These are phyloP conservation scores for Eira barbara DNA, from an alignment of 2,113 vertebrate genomes.

Conservation along the genomic window DNA sequence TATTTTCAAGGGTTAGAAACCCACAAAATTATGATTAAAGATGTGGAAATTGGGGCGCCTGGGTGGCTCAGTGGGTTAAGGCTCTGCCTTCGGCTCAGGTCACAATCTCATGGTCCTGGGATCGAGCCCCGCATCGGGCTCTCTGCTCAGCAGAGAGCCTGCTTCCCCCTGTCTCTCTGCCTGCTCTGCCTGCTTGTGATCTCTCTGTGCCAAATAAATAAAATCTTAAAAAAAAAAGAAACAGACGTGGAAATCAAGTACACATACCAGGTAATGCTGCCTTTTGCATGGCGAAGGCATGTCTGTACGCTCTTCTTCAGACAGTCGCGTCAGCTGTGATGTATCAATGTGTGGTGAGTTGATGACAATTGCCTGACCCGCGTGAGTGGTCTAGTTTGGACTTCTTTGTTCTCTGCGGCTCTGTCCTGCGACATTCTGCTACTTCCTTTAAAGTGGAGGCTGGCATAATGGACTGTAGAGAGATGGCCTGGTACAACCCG, in stretches of 20 bases:
- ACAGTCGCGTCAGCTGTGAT: neutral
- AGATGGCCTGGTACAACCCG: neutral
- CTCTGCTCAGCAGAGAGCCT: no score
- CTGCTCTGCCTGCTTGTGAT: no score
- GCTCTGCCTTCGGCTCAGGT: no score
- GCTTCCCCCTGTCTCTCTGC: no score
- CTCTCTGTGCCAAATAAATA: no score
- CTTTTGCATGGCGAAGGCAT: neutral
- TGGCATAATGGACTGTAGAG: neutral
- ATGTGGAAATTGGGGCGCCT: neutral
- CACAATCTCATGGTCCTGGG: no score
- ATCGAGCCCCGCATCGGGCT: no score
- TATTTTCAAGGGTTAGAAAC: constrained; percentile 13
- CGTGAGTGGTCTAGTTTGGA: neutral
- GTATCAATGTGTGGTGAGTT: neutral
- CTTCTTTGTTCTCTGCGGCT: constrained; percentile 49
- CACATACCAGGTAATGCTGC: neutral
- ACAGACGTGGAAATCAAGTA: neutral
- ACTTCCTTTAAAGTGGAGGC: neutral
- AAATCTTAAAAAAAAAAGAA: no score
- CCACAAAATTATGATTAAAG: neutral
- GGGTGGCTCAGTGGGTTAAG: no score
- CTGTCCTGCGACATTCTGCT: neutral
- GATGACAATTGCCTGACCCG: neutral
- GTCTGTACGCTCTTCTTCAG: neutral